phyloP scores from a whole-genome alignment of 1,140 invertebrate species.

The Papilio polytes region DNA sequence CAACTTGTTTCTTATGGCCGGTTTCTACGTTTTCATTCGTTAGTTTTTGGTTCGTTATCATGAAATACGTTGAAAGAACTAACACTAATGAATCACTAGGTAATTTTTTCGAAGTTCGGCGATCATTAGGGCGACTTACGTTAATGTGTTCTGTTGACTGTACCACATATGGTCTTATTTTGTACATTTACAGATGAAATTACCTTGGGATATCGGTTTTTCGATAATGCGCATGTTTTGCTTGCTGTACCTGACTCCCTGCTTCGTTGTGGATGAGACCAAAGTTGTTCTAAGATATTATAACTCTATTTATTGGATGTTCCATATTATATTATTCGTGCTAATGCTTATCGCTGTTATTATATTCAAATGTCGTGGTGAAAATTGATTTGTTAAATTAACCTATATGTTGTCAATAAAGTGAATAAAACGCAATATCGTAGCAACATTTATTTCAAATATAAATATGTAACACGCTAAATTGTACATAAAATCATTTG shows the following conservation, averaged over 20 bases:
- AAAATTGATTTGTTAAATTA: slow-evolving; percentile 1
- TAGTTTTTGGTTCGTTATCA: too few species aligned
- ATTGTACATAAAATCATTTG: slow-evolving; percentile 25
- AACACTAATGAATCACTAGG: too few species aligned
- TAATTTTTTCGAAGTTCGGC: too few species aligned
- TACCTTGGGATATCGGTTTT: slow-evolving; percentile 74
- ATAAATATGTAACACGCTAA: slow-evolving; percentile 18
- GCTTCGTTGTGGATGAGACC: slow-evolving; percentile 59
- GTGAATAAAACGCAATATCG: slow-evolving; percentile 4
- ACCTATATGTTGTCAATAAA: not conserved
- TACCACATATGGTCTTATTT: not conserved
- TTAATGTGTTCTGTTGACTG: not conserved
- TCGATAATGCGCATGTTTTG: slow-evolving; percentile 75
- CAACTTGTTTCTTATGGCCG: too few species aligned
- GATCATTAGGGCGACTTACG: too few species aligned
- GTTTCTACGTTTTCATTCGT: too few species aligned
- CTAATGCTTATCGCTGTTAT: slow-evolving; percentile 60
- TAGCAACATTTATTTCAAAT: slow-evolving; percentile 17
- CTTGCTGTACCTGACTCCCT: slow-evolving; percentile 71
- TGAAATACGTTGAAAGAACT: too few species aligned
- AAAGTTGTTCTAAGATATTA: slow-evolving; percentile 63
- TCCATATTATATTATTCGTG: slow-evolving; percentile 62
- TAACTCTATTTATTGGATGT: slow-evolving; percentile 76
- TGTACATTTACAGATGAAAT: slow-evolving; percentile 63
- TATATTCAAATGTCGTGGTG: slow-evolving; percentile 54